Percentiles rank a stretch among this genome's conserved stretches.
Evolutionary conservation across 1,140 invertebrate genomes (phyloP).

Genomic region (Bemisia tabaci): DNA sequence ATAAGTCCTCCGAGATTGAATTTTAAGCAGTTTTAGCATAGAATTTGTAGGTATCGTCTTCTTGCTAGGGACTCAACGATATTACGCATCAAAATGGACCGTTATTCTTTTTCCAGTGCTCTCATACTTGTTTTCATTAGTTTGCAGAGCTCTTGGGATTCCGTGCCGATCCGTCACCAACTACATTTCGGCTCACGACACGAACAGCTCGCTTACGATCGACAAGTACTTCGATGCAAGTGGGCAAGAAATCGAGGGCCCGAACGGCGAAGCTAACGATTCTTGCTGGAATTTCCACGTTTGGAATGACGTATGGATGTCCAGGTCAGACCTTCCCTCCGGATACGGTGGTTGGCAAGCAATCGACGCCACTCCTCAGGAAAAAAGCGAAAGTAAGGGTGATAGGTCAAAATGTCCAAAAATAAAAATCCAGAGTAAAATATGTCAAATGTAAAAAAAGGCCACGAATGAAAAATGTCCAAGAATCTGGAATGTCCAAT

Average conservation of each 20-base stretch:
- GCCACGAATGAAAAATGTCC: no score
- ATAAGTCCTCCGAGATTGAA: no score
- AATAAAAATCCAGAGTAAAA: neutral
- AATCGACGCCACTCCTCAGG: conserved; percentile 64
- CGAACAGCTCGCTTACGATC: conserved; percentile 41
- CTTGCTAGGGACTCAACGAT: no score
- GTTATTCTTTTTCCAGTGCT: no score
- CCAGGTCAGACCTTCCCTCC: conserved; percentile 51
- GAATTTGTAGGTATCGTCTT: no score
- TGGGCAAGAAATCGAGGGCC: conserved; percentile 44
- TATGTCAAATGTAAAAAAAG: no score
- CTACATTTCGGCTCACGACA: conserved; percentile 64
- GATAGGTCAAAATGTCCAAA: neutral
- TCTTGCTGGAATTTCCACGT: conserved; percentile 69
- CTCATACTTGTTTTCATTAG: no score
- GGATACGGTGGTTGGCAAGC: conserved; percentile 69
- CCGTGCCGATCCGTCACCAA: conserved; percentile 60
- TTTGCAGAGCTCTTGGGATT: conserved; percentile 46
- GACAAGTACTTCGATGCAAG: conserved; percentile 46
- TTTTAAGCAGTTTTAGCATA: no score
- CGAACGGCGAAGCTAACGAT: conserved; percentile 42
- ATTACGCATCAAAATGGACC: no score
- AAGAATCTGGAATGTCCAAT: no score
- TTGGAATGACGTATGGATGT: conserved; percentile 76
- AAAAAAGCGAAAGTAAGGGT: conserved; percentile 42